A percentile compares a stretch with the other conserved stretches of the same genome.
phyloP scores from a whole-genome alignment of 2,888 invertebrate genomes.

The Apamea crenata region DNA sequence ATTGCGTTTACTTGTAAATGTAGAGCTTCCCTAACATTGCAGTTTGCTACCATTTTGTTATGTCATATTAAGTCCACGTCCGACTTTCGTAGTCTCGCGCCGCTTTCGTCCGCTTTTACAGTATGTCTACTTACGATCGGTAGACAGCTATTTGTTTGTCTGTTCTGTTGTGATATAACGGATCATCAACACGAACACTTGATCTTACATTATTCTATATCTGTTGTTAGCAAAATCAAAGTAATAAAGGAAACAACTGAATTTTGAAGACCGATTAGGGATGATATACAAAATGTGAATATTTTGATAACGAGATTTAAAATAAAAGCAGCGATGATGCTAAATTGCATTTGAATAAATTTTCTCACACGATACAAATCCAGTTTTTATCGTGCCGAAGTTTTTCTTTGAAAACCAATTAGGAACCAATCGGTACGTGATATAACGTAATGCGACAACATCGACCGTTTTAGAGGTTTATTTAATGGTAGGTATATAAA shows the following conservation, averaged over 20 bases:
- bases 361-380: slow-evolving; percentile 30
- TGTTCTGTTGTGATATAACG: slow-evolving; percentile 63
- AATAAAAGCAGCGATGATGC: slow-evolving; percentile 20
- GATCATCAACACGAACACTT: slow-evolving; percentile 57
- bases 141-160: slow-evolving; percentile 70
- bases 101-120: slow-evolving; percentile 67
- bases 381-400: slow-evolving; percentile 36
- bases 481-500: slow-evolving; percentile 72
- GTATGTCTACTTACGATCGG: slow-evolving; percentile 66
- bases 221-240: slow-evolving; percentile 10
- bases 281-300: slow-evolving; percentile 2
- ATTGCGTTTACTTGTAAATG: slow-evolving; percentile 15
- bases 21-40: slow-evolving; percentile 49
- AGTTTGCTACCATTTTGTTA: slow-evolving; percentile 67
- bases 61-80: slow-evolving; percentile 69
- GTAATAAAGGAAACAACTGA: slow-evolving; percentile 26
- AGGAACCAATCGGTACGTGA: slow-evolving; percentile 73
- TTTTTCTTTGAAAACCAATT: slow-evolving; percentile 70
- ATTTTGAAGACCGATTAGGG: slow-evolving; percentile 11
- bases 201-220: slow-evolving; percentile 37
- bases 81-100: slow-evolving; percentile 72
- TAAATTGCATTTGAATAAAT: slow-evolving; percentile 29
- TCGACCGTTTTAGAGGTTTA: slow-evolving; percentile 66
- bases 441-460: slow-evolving; percentile 69
- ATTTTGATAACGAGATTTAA: background rate